Evolutionary conservation across 2,113 vertebrate species (phyloP).

Genomic region (Solenodon paradoxus): DNA sequence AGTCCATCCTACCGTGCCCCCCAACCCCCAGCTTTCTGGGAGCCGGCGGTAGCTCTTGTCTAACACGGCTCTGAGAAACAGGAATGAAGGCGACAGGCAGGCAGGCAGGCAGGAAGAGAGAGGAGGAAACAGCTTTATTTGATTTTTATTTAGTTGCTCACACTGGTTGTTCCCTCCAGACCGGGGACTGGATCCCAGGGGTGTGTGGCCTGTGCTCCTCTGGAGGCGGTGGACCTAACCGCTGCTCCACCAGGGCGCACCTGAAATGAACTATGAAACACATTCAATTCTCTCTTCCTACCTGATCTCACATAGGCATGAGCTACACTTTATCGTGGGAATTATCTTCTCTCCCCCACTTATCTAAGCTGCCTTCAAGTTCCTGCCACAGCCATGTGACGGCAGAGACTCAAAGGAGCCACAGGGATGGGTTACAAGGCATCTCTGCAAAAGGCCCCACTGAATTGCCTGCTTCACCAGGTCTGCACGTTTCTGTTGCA

Average conservation of each 20-base stretch:
- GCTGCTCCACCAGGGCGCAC: too few relatives aligned
- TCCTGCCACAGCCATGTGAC: background rate
- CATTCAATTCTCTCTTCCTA: background rate
- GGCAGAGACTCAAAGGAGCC: background rate
- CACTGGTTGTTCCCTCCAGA: too few relatives aligned
- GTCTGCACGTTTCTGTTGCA: background rate
- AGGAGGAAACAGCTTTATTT: too few relatives aligned
- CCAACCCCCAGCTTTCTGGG: background rate
- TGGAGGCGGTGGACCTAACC: too few relatives aligned
- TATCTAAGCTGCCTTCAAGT: background rate
- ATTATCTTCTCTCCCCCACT: background rate
- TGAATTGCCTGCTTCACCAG: background rate
- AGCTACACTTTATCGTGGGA: background rate
- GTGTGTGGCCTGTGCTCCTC: too few relatives aligned
- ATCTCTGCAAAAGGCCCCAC: background rate
- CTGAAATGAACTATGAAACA: constrained; percentile 35
- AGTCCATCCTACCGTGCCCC: background rate
- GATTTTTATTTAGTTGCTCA: too few relatives aligned
- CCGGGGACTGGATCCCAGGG: too few relatives aligned
- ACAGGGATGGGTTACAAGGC: background rate
- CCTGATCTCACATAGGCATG: background rate
- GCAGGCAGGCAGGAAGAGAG: too few relatives aligned
- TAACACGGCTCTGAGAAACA: background rate
- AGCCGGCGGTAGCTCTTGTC: background rate
- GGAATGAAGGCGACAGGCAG: too few relatives aligned